Percentiles rank a stretch among this genome's conserved stretches.
phyloP scores from a whole-genome alignment of 2,888 invertebrate genomes.

The Scaptomyza parva region DNA sequence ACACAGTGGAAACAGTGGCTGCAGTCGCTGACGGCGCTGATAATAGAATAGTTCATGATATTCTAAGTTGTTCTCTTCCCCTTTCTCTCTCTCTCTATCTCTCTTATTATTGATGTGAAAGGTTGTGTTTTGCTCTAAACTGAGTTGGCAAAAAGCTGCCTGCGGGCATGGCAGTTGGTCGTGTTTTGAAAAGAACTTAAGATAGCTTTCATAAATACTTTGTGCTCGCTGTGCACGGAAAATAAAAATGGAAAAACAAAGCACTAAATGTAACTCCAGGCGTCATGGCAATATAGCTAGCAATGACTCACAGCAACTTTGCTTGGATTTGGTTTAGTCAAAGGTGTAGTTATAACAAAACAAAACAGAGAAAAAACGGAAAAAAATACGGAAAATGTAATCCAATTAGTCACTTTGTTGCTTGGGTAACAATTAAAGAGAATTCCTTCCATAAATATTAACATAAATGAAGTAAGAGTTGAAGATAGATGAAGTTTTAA shows the following conservation, averaged over 20 bases:
- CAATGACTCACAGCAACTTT: background rate
- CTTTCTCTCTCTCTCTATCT: constrained; percentile 37
- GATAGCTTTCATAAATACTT: constrained; percentile 29
- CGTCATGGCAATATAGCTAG: background rate
- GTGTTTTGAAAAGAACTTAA: constrained; percentile 7
- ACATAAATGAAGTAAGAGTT: background rate
- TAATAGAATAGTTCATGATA: constrained; percentile 61
- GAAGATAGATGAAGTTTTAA: background rate
- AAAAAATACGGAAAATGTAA: constrained; percentile 5
- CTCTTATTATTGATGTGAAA: constrained; percentile 23
- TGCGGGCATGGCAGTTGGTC: constrained; percentile 2
- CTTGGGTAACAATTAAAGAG: background rate
- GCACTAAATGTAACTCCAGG: constrained; percentile 4
- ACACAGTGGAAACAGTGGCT: constrained; percentile 48
- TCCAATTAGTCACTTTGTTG: constrained; percentile 17
- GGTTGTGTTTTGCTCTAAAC: constrained; percentile 9
- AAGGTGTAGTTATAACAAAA: background rate
- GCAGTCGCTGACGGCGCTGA: constrained; percentile 23
- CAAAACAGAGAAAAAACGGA: background rate
- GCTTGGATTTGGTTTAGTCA: background rate
- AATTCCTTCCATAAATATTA: too few relatives aligned
- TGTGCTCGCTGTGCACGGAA: constrained; percentile 1
- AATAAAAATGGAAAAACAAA: constrained; percentile 16
- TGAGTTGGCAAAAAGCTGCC: constrained; percentile 14
- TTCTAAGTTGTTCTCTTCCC: too few relatives aligned